Evolutionary conservation across 2,113 vertebrate species (phyloP).

Genomic region (Brachyistius frenatus): DNA sequence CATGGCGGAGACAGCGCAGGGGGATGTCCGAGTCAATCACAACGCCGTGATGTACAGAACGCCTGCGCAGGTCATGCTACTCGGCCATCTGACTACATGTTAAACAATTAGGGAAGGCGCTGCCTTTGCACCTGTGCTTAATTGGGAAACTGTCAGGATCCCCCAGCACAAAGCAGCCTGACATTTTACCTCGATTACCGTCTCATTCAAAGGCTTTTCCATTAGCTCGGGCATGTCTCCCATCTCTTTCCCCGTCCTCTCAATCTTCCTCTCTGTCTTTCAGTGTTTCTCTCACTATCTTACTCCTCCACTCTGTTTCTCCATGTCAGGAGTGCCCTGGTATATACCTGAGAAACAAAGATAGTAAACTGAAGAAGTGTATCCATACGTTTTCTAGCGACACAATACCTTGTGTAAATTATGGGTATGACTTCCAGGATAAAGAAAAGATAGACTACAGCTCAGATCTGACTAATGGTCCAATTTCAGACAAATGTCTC

Average conservation of each 20-base stretch:
- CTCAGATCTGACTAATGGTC: background rate
- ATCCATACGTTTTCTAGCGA: background rate
- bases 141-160: constrained; percentile 74
- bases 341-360: constrained; percentile 18
- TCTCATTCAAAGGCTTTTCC: constrained; percentile 71
- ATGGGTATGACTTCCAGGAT: background rate
- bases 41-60: constrained; percentile 46
- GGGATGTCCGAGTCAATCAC: constrained; percentile 50
- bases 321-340: constrained; percentile 19
- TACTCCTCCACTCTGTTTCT: constrained; percentile 11
- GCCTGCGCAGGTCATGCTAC: constrained; percentile 28
- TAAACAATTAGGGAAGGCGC: constrained; percentile 70
- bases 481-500: constrained; percentile 3
- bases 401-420: background rate
- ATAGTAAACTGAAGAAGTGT: constrained; percentile 11
- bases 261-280: constrained; percentile 34
- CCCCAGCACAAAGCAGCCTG: constrained; percentile 53
- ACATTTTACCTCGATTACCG: constrained; percentile 74
- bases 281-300: constrained; percentile 30
- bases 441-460: too few relatives aligned
- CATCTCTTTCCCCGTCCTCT: constrained; percentile 25
- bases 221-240: constrained; percentile 62
- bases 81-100: constrained; percentile 49
- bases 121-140: constrained; percentile 62
- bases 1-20: constrained; percentile 16